Base-by-base conservation (phyloP, 2,888 invertebrate species). In the Drosophila antonietae region DNA sequence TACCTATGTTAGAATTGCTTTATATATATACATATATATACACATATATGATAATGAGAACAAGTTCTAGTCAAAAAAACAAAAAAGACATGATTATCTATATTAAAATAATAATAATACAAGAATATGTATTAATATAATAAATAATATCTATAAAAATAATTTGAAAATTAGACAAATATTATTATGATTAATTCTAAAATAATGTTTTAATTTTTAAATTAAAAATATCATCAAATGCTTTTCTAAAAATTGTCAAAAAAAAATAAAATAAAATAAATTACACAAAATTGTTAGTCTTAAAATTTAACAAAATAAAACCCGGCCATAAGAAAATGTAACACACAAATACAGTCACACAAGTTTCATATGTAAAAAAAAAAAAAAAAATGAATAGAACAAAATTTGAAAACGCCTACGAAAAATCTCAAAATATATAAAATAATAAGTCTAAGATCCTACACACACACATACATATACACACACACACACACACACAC, bases 91-190 rank as follows among this genome's bases (percentile, higher is more conserved):
- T 61, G 76, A 83, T 83, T 83, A 81, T 78, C 70, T 70, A 70
- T 68, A 77, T 80, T 68, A 55, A 12, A 55, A 44, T 20, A 43
- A 77, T 52, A 53, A 69, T 52, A 53, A 69, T 58, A 55, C 31
- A n/a, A 10, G 8, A 49, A 64, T 55, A 68, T 75, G 64, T 80
- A 80, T 63, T 80, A 75, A 65, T 75, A 70, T 35, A 20, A 57
- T 68, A 53, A 64, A 64, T 66, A 65, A 73, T 70, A 81, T 70
- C 58, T 68, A 69, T 67, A 68, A 62, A 84, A 73, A 77, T 89
- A 78, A 82, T 89, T 85, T 87, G 61, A 89, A 89, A 80, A 73
- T 89, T 85, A 89, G 88, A 71, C 80, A 82, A 78, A 87, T 89
- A 88, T 88, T 87, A 73, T 89, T 80, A 83, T 78, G 57, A 77